Evolutionary conservation across 35 echinoderm and acorn worm genomes (phyloP), one percentile per base, ranked within the genome.

Genomic region (Apostichopus japonicus): DNA sequence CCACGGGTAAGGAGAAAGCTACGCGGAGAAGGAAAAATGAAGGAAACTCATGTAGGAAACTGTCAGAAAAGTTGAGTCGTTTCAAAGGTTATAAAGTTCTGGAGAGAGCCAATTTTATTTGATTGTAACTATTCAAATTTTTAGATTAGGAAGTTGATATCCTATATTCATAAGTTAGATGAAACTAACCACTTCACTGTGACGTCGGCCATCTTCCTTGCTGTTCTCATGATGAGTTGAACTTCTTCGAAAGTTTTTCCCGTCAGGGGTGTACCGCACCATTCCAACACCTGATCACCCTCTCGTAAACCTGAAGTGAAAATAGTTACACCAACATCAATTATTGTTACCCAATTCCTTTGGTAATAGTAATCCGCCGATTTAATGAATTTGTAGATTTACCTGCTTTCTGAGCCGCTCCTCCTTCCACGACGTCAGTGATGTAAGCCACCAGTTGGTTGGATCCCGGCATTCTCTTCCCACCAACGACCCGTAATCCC

Each of bases 171-270:
- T 67, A 53, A 88, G 14, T 19, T 71, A 10, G 57, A 61, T 61
- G 79, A 22, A 44, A 57, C 72, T 86, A 90, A 96, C 97, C 97
- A 96, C 95, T 92, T 95, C 0, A 99, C 84, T 58, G 92, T 92
- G 72, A 97, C 91, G 55, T 97, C 96, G 55, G 92, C 92, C 92
- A 95, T 92, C 80, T 96, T 96, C 71, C 88, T 93, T 25, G 93
- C 90, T 57, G 91, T 88, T 67, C 93, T 90, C 78, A 95, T 96
- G 27, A 99, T 96, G 54, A 94, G 86, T 87, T 99, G 97, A 6
- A 96, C 95, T 78, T 99, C 97, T 90, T 99, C 97, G 58, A 96
- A 99, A 1, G 97, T 99, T 77, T 93, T 92, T 11, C 97, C 97
- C 19, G 95, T 96, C 17, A 99, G 86, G 14, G 91, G 72, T 27